Conservation (phyloP, 53 echinoderm and acorn worm species). For the Temnopleurus reevesii region DNA sequence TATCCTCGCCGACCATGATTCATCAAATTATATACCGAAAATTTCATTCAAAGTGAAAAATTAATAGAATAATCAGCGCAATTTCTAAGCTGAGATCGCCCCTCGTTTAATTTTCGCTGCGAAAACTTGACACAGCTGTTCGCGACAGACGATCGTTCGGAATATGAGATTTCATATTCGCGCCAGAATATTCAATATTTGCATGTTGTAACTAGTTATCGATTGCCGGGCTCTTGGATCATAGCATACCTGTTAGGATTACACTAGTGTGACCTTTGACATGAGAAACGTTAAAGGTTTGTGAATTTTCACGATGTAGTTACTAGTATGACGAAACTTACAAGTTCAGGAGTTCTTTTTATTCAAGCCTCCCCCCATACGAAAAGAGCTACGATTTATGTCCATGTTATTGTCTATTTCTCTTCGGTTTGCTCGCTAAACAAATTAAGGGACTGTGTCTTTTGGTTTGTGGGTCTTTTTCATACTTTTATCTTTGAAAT, state of each 20-base stretch:
- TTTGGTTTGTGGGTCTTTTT: no score
- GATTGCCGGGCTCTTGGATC: background rate
- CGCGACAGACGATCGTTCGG: slow-evolving; percentile 29
- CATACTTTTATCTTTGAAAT: no score
- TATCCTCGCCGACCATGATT: background rate
- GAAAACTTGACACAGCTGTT: slow-evolving; percentile 34
- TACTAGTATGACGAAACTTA: no score
- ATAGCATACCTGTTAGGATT: background rate
- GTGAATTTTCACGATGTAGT: background rate
- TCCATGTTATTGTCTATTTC: no score
- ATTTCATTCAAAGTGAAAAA: no score
- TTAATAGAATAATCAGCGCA: background rate
- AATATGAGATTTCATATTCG: background rate
- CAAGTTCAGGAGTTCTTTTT: no score
- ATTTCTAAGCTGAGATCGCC: background rate
- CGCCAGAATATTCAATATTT: slow-evolving; percentile 42
- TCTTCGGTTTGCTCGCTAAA: no score
- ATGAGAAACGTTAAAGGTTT: no score
- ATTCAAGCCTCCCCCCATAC: no score
- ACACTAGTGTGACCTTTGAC: background rate
- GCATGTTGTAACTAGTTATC: slow-evolving; percentile 58
- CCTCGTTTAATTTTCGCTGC: background rate
- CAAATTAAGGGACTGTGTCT: no score
- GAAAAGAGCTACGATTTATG: no score
- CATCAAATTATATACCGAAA: background rate